Base-by-base conservation (phyloP, 2,888 invertebrate genomes). In the Ophion slaviceki region DNA sequence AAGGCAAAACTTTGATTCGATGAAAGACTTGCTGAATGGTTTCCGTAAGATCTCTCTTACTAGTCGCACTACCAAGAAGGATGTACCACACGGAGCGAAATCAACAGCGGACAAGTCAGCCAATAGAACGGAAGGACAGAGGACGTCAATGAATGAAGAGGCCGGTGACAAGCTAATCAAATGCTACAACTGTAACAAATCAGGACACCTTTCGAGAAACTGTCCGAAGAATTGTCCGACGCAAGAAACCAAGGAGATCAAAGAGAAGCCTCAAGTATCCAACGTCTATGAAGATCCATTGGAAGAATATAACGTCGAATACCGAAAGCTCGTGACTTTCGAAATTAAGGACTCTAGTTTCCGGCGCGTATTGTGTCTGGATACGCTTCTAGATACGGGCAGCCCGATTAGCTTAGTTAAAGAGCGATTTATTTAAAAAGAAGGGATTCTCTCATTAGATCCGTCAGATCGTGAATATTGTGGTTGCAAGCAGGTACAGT, bases 371-470 rank as follows among this genome's bases (percentile, higher is more conserved):
- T 40, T 80, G 40, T 83, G 74, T 83, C 76, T 86, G 59, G 77
- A 82, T 28, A 78, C 83, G 36, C 47, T 85, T 28, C 61, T 86
- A 14, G 85, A 87, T 32, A 85, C 85, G 2, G 82, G 82, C 1
- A 82, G 82, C n/a, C 83, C 80, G 5, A 72, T 85, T 20, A 87
- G 86, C 76, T 84, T 85, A 20, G 61, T 85, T 28, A 87, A 87
- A 72, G 64, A 70, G 20, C 79, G 80, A 11, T 84, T 82, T 32
- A 64, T 87, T 32, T 71, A 78, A 32, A 84, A 82, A 77, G 68
- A 86, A 61, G 66, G 79, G 28, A 70, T 86, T 75, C 66, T 78
- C 57, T 64, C 80, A 28, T 57, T 80, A 40, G 78, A 85, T 45
- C 28, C 75, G 14, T 24, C 64, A 8, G 76, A 71, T 78, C 72